These are phyloP conservation scores for Diarsia brunnea DNA, from an alignment of 2,888 invertebrate species.

Conservation along the genomic window DNA sequence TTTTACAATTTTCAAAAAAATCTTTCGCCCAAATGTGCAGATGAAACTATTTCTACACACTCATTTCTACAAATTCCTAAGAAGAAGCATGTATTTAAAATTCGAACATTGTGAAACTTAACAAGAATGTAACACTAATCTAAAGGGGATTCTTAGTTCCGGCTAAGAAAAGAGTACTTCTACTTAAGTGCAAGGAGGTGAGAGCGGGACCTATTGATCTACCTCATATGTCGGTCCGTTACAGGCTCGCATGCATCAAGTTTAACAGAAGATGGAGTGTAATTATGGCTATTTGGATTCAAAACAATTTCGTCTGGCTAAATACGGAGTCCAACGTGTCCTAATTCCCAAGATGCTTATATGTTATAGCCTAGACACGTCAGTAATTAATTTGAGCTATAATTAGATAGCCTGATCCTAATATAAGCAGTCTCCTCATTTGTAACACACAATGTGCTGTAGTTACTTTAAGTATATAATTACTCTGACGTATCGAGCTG, in stretches of 20 bases:
- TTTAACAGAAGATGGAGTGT: slow-evolving; percentile 6
- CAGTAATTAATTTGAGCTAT: background rate
- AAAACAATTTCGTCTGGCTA: background rate
- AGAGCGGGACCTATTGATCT: slow-evolving; percentile 57
- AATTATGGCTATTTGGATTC: background rate
- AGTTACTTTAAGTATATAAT: slow-evolving; percentile 29
- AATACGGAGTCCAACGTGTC: background rate
- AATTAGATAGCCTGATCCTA: slow-evolving; percentile 7
- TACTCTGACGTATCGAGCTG: slow-evolving; percentile 34
- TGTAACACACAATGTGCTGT: slow-evolving; percentile 26
- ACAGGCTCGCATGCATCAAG: slow-evolving; percentile 25
- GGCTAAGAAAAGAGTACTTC: slow-evolving; percentile 24
- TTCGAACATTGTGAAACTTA: slow-evolving; percentile 8
- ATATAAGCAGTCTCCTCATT: slow-evolving; percentile 5
- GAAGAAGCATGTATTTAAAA: background rate
- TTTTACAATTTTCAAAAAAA: background rate
- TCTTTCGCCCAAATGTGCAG: background rate
- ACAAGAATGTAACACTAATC: slow-evolving; percentile 33
- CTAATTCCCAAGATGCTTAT: background rate
- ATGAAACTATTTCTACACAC: background rate
- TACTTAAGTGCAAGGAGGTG: slow-evolving; percentile 38
- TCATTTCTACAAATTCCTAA: background rate
- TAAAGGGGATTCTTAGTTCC: slow-evolving; percentile 39
- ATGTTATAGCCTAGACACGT: background rate
- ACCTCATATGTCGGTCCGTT: slow-evolving; percentile 31